Conservation (phyloP, 92 coral and sea anemone species). For the Isaurus tuberculatus region DNA sequence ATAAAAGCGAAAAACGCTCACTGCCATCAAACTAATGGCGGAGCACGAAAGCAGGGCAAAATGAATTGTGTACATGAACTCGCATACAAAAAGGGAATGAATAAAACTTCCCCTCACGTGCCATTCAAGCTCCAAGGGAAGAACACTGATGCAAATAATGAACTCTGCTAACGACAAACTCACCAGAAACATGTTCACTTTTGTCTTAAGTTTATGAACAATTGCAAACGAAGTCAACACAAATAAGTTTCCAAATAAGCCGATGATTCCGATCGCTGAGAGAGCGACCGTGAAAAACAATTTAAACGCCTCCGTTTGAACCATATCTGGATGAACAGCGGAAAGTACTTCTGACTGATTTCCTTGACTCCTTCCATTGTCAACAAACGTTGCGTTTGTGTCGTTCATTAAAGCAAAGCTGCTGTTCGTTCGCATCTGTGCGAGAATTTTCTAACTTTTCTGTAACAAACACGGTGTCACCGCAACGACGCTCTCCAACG, state of each 20-base stretch:
- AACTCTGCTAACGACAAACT: slow-evolving; percentile 81
- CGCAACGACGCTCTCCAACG: background rate
- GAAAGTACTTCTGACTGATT: background rate
- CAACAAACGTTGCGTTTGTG: background rate
- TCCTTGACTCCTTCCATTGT: background rate
- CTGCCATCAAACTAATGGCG: slow-evolving; percentile 73
- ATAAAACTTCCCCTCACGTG: slow-evolving; percentile 62
- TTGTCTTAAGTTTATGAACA: slow-evolving; percentile 70
- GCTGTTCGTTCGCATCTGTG: background rate
- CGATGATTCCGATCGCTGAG: slow-evolving; percentile 59
- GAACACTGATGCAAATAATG: slow-evolving; percentile 48
- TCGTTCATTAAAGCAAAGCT: background rate
- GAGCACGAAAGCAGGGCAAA: slow-evolving; percentile 72
- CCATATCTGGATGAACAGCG: slow-evolving; percentile 8
- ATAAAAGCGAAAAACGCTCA: slow-evolving; percentile 78
- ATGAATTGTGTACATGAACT: slow-evolving; percentile 66
- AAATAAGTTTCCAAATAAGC: slow-evolving; percentile 67
- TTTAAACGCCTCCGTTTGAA: slow-evolving; percentile 14
- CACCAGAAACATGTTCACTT: slow-evolving; percentile 69
- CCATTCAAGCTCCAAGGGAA: slow-evolving; percentile 82
- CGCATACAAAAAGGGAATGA: slow-evolving; percentile 71
- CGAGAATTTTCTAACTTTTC: background rate
- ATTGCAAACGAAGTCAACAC: slow-evolving; percentile 69
- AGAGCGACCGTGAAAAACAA: slow-evolving; percentile 55
- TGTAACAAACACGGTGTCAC: background rate